Percentiles rank a stretch among this genome's conserved stretches.
phyloP scores from a whole-genome alignment of 2,888 invertebrate species.

The Cheilosia pagana region DNA sequence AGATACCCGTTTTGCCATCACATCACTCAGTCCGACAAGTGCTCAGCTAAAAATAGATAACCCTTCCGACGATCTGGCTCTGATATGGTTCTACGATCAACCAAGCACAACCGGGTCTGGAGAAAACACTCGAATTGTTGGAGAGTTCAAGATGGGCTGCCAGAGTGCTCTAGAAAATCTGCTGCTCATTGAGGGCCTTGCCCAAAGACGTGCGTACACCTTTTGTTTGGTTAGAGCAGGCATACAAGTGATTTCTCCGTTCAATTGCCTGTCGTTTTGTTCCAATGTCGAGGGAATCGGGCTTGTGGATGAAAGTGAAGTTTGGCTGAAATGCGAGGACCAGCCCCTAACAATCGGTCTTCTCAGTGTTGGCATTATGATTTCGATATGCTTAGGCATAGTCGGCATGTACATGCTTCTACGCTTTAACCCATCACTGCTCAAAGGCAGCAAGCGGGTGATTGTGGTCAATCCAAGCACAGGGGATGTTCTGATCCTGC shows the following conservation, averaged over 20 bases:
- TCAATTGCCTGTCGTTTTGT: constrained; percentile 78
- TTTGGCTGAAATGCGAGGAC: constrained; percentile 77
- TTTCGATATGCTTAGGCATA: constrained; percentile 76
- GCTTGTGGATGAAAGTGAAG: neutral
- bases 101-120: constrained; percentile 10
- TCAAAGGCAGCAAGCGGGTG: constrained; percentile 76
- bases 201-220: constrained; percentile 69
- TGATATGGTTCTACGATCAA: constrained; percentile 65
- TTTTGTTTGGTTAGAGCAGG: constrained; percentile 77
- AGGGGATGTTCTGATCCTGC: constrained; percentile 76
- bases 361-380: constrained; percentile 69
- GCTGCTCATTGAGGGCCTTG: constrained; percentile 48
- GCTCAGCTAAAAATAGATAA: constrained; percentile 9
- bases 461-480: constrained; percentile 53
- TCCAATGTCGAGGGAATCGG: neutral
- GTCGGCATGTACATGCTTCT: constrained; percentile 72
- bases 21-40: constrained; percentile 9
- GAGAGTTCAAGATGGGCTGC: constrained; percentile 39
- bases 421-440: constrained; percentile 76
- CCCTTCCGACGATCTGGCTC: constrained; percentile 10
- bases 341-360: constrained; percentile 72
- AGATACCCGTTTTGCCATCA: constrained; percentile 30
- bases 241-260: constrained; percentile 74
- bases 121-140: constrained; percentile 9
- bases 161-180: constrained; percentile 49